Evolutionary conservation across 92 coral and sea anemone species (phyloP), one percentile per base, ranked within the genome.

Genomic region (Nematostella vectensis): DNA sequence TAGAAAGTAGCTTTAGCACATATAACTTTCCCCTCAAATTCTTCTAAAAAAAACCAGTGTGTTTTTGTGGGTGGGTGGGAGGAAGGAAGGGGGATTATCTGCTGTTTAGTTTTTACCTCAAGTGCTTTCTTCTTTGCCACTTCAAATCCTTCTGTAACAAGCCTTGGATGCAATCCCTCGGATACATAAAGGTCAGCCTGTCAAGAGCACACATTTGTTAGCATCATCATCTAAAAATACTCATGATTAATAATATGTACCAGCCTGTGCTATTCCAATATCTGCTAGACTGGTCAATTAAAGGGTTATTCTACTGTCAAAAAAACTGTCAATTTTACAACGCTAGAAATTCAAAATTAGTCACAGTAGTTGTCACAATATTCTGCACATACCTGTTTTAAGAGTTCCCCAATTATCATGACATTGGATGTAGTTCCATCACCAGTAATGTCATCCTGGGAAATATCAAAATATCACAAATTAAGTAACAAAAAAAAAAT

Each of bases 391-490:
- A 85, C 95, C 75, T 91, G 98, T 54, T 81, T 91, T 27, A 91
- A 66, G 27, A 91, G 83, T 33, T 91, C 98, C 36, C 98, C 98
- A 59, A 91, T 91, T 23, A 91, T 91, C 36, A 91, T 66, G 31
- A 91, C 96, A 82, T 91, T 91, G 23, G 98, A 91, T n/a, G 98
- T 91, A 11, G 98, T 91, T 21, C 98, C 98, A 91, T 91, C 98
- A 1, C 98, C 98, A 59, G 98, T 91, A 26, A 91, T 91, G 68
- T 91, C 98, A 78, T 91, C 98, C 98, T 91, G 39, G 15, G 23
- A 47, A 38, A 61, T 3, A 47, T 53, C 27, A 1, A 55, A 21
- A 66, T 3, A n/a, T n/a, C n/a, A n/a, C n/a, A n/a, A n/a, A n/a
- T n/a, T n/a, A n/a, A n/a, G n/a, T n/a, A n/a, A 27, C 31, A 16